Evolutionary conservation across 1,140 invertebrate species (phyloP).

Genomic region (Dysdera silvatica): DNA sequence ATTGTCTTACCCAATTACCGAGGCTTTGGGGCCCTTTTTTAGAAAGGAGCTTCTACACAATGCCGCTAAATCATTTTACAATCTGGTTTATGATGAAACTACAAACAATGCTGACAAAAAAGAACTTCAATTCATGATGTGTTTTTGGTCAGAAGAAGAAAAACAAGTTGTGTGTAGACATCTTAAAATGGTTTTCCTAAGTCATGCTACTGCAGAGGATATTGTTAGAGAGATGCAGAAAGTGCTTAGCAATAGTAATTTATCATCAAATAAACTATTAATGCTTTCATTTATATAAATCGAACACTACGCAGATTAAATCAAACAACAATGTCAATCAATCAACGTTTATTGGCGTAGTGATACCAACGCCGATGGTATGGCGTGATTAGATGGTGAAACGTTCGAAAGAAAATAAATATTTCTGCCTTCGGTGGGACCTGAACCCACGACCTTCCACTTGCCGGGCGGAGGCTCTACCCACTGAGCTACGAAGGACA

Average conservation of each 20-base stretch:
- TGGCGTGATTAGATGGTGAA: too few species aligned
- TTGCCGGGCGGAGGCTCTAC: too few species aligned
- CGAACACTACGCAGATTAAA: too few species aligned
- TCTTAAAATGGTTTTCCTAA: slow-evolving; percentile 12
- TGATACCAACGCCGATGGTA: too few species aligned
- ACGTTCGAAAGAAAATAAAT: too few species aligned
- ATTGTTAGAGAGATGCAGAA: background rate
- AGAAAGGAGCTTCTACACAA: slow-evolving; percentile 8
- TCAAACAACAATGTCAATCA: too few species aligned
- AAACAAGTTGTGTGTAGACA: slow-evolving; percentile 5
- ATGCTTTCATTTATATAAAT: too few species aligned
- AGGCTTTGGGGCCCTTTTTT: slow-evolving; percentile 16
- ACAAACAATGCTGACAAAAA: slow-evolving; percentile 14
- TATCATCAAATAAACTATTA: background rate
- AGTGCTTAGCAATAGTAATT: background rate
- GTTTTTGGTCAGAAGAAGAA: slow-evolving; percentile 11
- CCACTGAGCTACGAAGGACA: too few species aligned
- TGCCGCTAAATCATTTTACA: background rate
- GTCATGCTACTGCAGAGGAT: slow-evolving; percentile 12
- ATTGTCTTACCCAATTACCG: slow-evolving; percentile 5
- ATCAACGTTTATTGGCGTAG: too few species aligned
- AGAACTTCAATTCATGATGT: slow-evolving; percentile 9
- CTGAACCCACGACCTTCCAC: too few species aligned
- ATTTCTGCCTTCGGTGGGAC: too few species aligned
- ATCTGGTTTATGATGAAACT: slow-evolving; percentile 20